Percentiles rank a stretch among this genome's conserved stretches.
phyloP scores from a whole-genome alignment of 2,888 invertebrate genomes.

The Drosophila multiciliata region DNA sequence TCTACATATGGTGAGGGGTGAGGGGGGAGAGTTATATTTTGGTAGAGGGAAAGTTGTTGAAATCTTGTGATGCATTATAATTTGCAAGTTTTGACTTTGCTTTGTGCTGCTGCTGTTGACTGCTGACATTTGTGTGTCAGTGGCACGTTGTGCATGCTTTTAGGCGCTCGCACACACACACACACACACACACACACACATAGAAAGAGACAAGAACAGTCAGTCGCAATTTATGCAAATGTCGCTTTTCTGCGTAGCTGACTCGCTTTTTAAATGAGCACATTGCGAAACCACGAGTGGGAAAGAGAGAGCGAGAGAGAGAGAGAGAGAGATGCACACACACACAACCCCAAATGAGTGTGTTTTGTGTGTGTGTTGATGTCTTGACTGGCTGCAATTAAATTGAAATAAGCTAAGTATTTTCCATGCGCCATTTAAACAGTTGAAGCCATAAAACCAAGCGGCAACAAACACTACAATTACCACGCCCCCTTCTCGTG shows the following conservation, averaged over 20 bases:
- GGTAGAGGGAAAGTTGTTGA: slow-evolving; percentile 49
- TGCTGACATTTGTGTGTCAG: slow-evolving; percentile 78
- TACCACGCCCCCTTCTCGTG: slow-evolving; percentile 1
- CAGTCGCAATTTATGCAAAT: slow-evolving; percentile 67
- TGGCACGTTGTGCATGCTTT: slow-evolving; percentile 74
- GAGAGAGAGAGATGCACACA: background rate
- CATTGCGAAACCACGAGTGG: slow-evolving; percentile 29
- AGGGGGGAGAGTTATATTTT: background rate
- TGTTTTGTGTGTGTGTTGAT: slow-evolving; percentile 26
- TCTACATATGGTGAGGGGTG: background rate
- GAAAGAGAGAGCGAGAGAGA: background rate
- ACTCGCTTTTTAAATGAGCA: slow-evolving; percentile 75
- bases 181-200: slow-evolving; percentile 11
- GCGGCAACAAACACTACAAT: slow-evolving; percentile 9
- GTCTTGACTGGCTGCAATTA: slow-evolving; percentile 63
- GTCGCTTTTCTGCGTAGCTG: slow-evolving; percentile 75
- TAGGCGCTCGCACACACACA: slow-evolving; percentile 36
- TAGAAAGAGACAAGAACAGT: slow-evolving; percentile 12
- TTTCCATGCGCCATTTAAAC: slow-evolving; percentile 42
- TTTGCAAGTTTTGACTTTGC: slow-evolving; percentile 78
- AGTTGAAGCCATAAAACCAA: slow-evolving; percentile 33
- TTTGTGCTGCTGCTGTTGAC: slow-evolving; percentile 45
- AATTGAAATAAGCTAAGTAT: slow-evolving; percentile 62
- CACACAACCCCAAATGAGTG: slow-evolving; percentile 47
- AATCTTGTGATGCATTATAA: slow-evolving; percentile 79